Evolutionary conservation across 37 sponge, comb jelly and placozoan genomes (phyloP).

Genomic region (Dysidea cf. avara): DNA sequence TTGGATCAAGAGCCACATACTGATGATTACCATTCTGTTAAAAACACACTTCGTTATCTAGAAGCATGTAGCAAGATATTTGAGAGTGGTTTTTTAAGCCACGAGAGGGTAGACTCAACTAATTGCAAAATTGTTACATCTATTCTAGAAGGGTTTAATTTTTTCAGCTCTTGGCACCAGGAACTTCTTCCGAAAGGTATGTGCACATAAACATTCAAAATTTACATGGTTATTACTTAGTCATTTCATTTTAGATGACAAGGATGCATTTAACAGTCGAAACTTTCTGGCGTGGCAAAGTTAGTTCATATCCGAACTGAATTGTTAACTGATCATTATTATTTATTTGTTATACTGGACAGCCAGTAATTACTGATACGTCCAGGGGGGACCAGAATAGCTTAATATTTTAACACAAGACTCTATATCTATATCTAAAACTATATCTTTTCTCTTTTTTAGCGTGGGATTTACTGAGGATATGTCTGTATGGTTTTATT

Average conservation of each 20-base stretch:
- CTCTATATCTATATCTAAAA: no score
- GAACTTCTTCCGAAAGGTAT: constrained; percentile 1
- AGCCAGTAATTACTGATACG: no score
- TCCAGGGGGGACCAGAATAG: no score
- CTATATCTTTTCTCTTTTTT: constrained; percentile 10
- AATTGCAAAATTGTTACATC: background rate
- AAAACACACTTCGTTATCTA: background rate
- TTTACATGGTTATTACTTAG: background rate
- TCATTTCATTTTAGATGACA: no score
- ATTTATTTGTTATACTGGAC: no score
- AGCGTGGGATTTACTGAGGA: constrained; percentile 18
- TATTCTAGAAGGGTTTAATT: background rate
- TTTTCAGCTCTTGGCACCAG: background rate
- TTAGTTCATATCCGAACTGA: no score
- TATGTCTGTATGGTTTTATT: constrained; percentile 3
- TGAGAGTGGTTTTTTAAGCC: constrained; percentile 20
- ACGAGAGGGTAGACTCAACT: background rate
- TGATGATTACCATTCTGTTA: background rate
- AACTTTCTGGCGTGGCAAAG: constrained; percentile 26
- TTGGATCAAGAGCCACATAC: background rate
- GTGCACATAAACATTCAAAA: background rate
- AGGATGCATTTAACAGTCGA: background rate
- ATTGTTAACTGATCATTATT: no score
- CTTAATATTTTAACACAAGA: no score
- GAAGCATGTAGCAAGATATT: no score